phyloP scores from a whole-genome alignment of 2,888 invertebrate genomes.

The Ornithoptera alexandrae region DNA sequence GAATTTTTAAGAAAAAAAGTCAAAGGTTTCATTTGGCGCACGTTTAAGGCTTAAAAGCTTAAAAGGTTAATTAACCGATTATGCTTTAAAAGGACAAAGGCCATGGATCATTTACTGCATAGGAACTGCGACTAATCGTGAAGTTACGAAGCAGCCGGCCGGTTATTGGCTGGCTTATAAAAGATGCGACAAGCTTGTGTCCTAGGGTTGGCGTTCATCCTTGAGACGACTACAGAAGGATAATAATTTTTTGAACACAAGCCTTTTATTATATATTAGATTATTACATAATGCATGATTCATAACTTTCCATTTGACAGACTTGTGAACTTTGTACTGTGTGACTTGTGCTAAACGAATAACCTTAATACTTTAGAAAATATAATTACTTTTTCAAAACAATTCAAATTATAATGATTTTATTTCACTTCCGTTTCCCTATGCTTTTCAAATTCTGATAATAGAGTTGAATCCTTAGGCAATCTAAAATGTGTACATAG shows the following conservation, averaged over 20 bases:
- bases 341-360: no score
- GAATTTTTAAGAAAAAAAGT: neutral
- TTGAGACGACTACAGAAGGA: neutral
- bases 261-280: neutral
- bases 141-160: conserved; percentile 36
- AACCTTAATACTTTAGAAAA: no score
- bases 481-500: no score
- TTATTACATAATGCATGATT: neutral
- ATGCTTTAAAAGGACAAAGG: conserved; percentile 19
- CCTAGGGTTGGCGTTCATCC: conserved; percentile 23
- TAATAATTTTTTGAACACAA: neutral
- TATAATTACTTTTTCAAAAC: no score
- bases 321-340: no score
- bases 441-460: no score
- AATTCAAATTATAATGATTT: no score
- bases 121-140: conserved; percentile 48
- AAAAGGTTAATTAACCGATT: conserved; percentile 24
- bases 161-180: conserved; percentile 31
- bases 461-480: no score
- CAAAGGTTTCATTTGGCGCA: conserved; percentile 1
- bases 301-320: no score
- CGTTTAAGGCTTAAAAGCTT: neutral
- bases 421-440: no score
- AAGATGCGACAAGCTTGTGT: conserved; percentile 29
- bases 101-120: conserved; percentile 36